Evolutionary conservation across 2,113 vertebrate genomes (phyloP).

Genomic region (Pseudopodoces humilis): DNA sequence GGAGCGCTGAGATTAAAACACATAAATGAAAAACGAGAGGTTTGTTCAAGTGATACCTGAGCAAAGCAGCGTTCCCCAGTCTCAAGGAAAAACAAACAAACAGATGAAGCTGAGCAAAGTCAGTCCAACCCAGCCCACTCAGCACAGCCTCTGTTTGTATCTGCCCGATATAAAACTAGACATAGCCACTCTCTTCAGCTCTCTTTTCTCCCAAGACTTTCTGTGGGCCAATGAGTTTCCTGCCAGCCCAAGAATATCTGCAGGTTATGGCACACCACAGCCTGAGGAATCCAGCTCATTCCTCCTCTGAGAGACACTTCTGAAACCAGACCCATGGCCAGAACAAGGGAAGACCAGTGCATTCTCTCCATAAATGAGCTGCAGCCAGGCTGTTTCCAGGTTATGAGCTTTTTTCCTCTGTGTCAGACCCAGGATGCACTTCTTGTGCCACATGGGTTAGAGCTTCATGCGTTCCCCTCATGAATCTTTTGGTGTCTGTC

Average conservation of each 20-base stretch:
- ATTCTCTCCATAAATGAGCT: background rate
- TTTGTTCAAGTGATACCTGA: background rate
- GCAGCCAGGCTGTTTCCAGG: background rate
- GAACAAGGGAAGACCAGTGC: background rate
- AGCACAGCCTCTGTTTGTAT: background rate
- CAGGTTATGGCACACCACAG: background rate
- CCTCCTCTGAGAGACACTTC: background rate
- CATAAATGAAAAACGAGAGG: background rate
- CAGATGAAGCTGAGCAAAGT: accelerated
- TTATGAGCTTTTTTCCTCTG: background rate
- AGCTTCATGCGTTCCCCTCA: accelerated
- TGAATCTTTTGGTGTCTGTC: background rate
- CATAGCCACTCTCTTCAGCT: background rate
- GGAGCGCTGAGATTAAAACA: background rate
- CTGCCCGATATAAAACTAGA: accelerated
- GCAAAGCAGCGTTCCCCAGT: background rate
- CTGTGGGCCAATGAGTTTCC: background rate
- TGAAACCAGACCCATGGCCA: background rate
- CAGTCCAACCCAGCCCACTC: background rate
- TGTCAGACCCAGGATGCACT: accelerated
- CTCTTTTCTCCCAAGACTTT: background rate
- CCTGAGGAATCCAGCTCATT: background rate
- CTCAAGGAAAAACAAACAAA: background rate
- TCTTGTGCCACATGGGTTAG: background rate
- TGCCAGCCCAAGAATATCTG: background rate